Evolutionary conservation across 2,113 vertebrate species (phyloP).

Genomic region (Onychorhynchus coronatus): DNA sequence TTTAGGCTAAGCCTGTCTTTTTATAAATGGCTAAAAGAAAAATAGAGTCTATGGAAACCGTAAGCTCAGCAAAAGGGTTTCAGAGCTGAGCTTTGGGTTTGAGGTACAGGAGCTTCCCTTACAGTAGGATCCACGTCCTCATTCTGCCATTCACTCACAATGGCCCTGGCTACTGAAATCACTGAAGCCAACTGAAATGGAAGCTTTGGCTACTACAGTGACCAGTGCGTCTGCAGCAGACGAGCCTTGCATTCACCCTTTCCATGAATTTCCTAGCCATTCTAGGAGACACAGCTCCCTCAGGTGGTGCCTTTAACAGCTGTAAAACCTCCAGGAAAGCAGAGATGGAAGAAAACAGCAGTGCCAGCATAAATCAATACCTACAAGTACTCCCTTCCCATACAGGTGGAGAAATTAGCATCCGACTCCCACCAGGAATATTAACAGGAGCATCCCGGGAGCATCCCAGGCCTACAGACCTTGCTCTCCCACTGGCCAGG

Average conservation of each 20-base stretch:
- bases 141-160: background rate
- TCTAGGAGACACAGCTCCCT: background rate
- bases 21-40: background rate
- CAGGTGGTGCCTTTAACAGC: background rate
- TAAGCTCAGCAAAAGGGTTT: background rate
- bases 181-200: background rate
- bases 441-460: background rate
- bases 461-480: background rate
- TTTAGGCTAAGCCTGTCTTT: background rate
- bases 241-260: accelerated
- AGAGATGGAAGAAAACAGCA: background rate
- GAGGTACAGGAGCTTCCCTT: background rate
- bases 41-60: background rate
- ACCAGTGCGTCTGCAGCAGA: accelerated
- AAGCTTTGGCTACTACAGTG: background rate
- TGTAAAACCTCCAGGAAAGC: background rate
- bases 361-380: background rate
- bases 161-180: background rate
- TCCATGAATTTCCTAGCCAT: background rate
- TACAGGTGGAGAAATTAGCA: background rate
- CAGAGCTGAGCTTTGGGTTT: background rate
- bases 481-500: background rate
- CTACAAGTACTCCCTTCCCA: background rate
- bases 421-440: background rate
- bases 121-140: background rate